Conservation (phyloP, 2,113 vertebrate species). For the Notiomystis cincta region DNA sequence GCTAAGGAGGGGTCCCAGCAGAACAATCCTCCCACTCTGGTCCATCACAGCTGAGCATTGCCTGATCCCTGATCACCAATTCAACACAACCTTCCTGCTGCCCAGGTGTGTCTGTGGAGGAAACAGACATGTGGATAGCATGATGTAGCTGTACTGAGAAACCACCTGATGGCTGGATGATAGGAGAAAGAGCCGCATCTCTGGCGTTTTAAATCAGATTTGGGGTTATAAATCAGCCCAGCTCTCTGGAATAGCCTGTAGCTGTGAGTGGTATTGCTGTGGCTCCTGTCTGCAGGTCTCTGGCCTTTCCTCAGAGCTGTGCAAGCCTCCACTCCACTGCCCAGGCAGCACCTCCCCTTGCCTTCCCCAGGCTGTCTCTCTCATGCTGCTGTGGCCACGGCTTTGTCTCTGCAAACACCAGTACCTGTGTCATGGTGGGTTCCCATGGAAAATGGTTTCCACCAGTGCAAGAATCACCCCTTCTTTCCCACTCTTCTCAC, state of each 20-base stretch:
- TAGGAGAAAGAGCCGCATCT: not conserved
- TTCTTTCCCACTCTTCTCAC: not conserved
- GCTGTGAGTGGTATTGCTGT: accelerated
- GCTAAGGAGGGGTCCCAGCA: not conserved
- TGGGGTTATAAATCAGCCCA: not conserved
- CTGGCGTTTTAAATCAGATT: not conserved
- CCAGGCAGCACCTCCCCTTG: not conserved
- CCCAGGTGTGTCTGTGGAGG: not conserved
- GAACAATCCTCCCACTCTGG: not conserved
- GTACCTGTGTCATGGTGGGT: too few species aligned
- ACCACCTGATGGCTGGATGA: not conserved
- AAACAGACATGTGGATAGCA: not conserved
- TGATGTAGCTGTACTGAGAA: not conserved
- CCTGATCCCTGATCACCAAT: not conserved
- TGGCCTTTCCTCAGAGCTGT: not conserved
- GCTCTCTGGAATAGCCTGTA: not conserved
- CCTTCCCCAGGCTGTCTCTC: not conserved
- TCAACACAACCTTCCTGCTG: not conserved
- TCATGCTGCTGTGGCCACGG: not conserved
- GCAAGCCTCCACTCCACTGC: not conserved
- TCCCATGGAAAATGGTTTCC: not conserved
- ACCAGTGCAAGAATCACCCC: not conserved
- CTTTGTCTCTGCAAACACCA: not conserved
- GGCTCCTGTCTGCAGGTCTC: not conserved
- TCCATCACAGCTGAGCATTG: not conserved